A percentile compares a stretch with the other conserved stretches of the same genome.
phyloP scores from a whole-genome alignment of 2,113 vertebrate genomes.

The Rousettus leschenaultii region DNA sequence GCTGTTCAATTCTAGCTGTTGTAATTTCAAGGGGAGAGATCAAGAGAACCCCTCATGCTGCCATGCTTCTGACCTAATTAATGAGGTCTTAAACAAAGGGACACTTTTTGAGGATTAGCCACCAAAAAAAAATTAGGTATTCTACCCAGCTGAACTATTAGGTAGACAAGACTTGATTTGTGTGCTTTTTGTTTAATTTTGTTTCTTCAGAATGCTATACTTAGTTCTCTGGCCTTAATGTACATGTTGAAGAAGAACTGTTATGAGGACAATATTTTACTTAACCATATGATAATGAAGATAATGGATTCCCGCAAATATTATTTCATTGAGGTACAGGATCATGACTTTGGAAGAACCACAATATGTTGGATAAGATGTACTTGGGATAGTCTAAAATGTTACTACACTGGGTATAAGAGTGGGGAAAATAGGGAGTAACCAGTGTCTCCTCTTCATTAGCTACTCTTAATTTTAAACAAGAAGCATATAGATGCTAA shows the following conservation, averaged over 20 bases:
- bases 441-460: not conserved
- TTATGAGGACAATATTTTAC: not conserved
- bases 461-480: not conserved
- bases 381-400: not conserved
- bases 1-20: too few species aligned
- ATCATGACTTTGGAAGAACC: not conserved
- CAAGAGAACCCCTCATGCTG: too few species aligned
- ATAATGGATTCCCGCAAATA: not conserved
- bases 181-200: not conserved
- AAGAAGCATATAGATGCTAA: not conserved
- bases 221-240: not conserved
- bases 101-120: slow-evolving; percentile 4
- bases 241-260: not conserved
- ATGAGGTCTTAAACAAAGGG: not conserved
- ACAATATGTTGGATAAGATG: not conserved
- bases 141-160: not conserved
- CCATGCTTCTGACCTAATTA: not conserved
- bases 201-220: not conserved
- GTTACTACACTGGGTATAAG: not conserved
- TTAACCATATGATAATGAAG: not conserved
- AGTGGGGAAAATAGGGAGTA: not conserved
- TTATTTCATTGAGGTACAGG: not conserved
- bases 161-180: not conserved
- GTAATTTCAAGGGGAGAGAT: too few species aligned
- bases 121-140: not conserved